Evolutionary conservation across 2,797 vertebrate genomes (phyloP), one percentile per base, ranked within the genome.

Genomic region (Borostomias antarcticus): DNA sequence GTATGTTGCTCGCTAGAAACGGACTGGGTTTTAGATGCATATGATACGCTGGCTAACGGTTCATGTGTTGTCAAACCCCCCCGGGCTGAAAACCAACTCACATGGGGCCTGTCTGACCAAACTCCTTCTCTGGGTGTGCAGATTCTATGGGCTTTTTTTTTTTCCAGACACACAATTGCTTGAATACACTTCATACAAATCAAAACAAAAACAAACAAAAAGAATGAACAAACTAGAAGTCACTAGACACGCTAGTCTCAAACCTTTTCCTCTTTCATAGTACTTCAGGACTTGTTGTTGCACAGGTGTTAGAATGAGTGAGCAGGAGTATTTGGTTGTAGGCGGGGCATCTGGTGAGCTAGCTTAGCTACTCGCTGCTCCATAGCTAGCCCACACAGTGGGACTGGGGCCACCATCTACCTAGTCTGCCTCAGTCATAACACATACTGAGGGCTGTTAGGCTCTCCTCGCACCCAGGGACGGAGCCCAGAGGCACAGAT

Each of bases 121-220:
- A n/a, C n/a, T n/a, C n/a, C 2, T 15, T 76, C 62, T 74, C 61
- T 66, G 54, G 69, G 66, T 81, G 74, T 86, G 83, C 80, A 86
- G 81, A 88, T 83, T 82, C 74, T 66, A 51, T 58, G 82, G 84
- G 81, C 84, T 73, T 77, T 72, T 23, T 73, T 77, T 72, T 23
- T 57, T 26, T 11, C 19, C 19, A 51, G 2, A 21, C 28, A 43
- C 5, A 66, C 9, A 8, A 47, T 50, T 37, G 64, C 62, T 69
- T 67, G 63, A 79, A 81, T 64, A 83, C 51, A 77, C 45, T 76
- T 60, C 66, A 81, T 82, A 82, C 29, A 75, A 65, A 66, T 45
- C 15, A 26, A 64, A 66, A 62, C 4, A 26, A 47, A 76, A 76
- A 73, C 21, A 66, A 80, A 66, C 54, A 45, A 66, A 62, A 68